Evolutionary conservation across 2,797 vertebrate species (phyloP), one percentile per base, ranked within the genome.

Genomic region (Rhinatrema bivittatum): DNA sequence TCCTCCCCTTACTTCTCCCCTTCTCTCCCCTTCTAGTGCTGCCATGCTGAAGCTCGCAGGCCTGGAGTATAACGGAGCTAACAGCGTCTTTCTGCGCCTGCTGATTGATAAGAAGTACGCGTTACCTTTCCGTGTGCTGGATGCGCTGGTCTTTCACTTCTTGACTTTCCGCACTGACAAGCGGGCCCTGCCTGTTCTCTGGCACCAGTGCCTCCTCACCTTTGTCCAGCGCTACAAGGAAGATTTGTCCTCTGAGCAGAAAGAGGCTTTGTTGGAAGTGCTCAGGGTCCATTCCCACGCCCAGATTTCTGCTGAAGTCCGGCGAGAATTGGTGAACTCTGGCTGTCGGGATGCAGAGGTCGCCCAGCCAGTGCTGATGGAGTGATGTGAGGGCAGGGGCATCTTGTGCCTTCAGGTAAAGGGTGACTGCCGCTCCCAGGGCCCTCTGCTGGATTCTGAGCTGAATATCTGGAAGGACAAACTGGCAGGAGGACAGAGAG

Each of bases 41-140:
- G 89, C 93, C 18, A 93, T 97, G 94, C 84, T 98, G 22, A 99
- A 98, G 68, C 81, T 98, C 21, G 91, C 95, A 0, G 95, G 98
- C 76, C 95, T 94, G 92, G 90, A 88, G 34, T 98, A 98, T 67
- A 99, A 87, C 0, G 93, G 95, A 0, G 93, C 96, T 68, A 98
- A 91, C 81, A 98, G 96, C 73, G 93, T 98, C 72, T 99, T 98
- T 74, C 87, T 99, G 28, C 88, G 95, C 1, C 84, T 97, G 33
- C 62, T 99, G 53, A 84, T 99, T 3, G 94, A 99, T 67, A 99
- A 99, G 79, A 97, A 95, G 9, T 99, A 99, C 0, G 96, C 95
- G 1, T 82, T 99, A 76, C 96, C 96, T 29, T 99, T 97, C 87
- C 90, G 96, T 1, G 96, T 98, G 40, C 78, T 99, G 4, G 96